Base-by-base conservation (phyloP, 1,140 invertebrate genomes). In the Acyrthosiphon pisum region DNA sequence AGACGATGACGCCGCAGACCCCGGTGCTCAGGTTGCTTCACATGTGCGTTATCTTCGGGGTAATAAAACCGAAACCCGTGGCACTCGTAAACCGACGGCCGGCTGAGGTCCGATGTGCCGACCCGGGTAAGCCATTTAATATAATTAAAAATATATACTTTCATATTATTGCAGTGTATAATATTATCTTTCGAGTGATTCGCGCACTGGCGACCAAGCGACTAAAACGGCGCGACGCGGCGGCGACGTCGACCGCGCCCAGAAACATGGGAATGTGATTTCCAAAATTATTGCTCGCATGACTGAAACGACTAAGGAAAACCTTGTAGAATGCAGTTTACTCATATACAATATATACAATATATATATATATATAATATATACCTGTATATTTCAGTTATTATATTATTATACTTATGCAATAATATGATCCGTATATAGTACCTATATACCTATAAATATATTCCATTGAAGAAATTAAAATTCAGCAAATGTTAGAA, bases 131-230 rank as follows among this genome's bases (percentile, higher is more conserved):
- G 50, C 35, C 91, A 56, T 93, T 93, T 93, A 93, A 86, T 84
- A 93, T 93, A 93, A 93, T 93, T 93, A 93, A 83, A 91, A 50
- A 20, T 84, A 84, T 81, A 20, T 84, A 53, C 91, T 92, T 92
- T 84, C 35, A 92, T 84, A 48, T 44, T 76, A 76, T 76, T 41
- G 83, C 50, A 53, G 50, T 41, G 81, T 83, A 35, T 83, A 53
- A 37, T 84, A 37, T 23, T 88, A 53, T 88, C 87, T 88, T 87
- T 48, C 20, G 87, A 50, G 87, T 88, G 87, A 88, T 48, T 88
- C 46, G 44, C 86, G 46, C 44, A 50, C 30, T 9, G 30, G 18
- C 7, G 48, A 44, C n/a, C 37, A 26, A 11, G 41, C 41, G 41
- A n/a, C 30, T 48, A n/a, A n/a, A 84, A 84, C 41, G 23, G 83